phyloP scores from a whole-genome alignment of 2,113 vertebrate genomes.

The Odontesthes bonariensis region DNA sequence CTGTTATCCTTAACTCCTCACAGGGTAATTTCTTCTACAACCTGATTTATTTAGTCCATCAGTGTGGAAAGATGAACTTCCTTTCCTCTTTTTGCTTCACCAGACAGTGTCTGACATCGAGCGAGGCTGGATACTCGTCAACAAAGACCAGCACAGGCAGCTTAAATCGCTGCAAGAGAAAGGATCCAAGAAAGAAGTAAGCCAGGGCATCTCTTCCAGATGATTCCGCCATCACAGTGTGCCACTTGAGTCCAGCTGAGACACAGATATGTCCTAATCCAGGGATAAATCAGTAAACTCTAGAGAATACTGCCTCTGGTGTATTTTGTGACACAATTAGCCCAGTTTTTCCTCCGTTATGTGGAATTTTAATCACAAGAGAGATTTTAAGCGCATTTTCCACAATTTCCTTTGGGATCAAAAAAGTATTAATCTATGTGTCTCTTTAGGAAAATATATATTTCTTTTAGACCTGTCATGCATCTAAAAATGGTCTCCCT shows the following conservation, averaged over 20 bases:
- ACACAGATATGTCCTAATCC: slow-evolving; percentile 8
- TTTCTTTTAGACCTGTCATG: background rate
- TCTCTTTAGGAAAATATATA: too few relatives aligned
- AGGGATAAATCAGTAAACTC: slow-evolving; percentile 15
- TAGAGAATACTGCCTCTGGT: slow-evolving; percentile 7
- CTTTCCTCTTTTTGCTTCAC: slow-evolving; percentile 33
- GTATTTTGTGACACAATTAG: slow-evolving; percentile 40
- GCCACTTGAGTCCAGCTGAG: slow-evolving; percentile 10
- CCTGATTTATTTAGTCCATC: background rate
- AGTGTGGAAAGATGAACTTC: slow-evolving; percentile 38
- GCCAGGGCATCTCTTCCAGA: slow-evolving; percentile 12
- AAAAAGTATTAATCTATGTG: too few relatives aligned
- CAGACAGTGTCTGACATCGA: slow-evolving; percentile 97
- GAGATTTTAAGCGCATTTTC: slow-evolving; percentile 30
- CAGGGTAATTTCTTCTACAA: slow-evolving; percentile 10
- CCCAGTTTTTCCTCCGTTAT: slow-evolving; percentile 33
- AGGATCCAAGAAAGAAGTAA: slow-evolving; percentile 98
- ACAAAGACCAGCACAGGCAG: slow-evolving; percentile 97
- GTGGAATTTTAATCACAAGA: slow-evolving; percentile 42
- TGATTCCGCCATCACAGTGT: background rate
- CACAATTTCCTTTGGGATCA: too few relatives aligned
- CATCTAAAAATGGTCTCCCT: background rate
- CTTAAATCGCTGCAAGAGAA: slow-evolving; percentile 98
- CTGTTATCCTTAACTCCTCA: background rate
- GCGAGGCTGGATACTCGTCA: slow-evolving; percentile 95